Conservation (phyloP, 2,113 vertebrate species). For the Scomber colias region DNA sequence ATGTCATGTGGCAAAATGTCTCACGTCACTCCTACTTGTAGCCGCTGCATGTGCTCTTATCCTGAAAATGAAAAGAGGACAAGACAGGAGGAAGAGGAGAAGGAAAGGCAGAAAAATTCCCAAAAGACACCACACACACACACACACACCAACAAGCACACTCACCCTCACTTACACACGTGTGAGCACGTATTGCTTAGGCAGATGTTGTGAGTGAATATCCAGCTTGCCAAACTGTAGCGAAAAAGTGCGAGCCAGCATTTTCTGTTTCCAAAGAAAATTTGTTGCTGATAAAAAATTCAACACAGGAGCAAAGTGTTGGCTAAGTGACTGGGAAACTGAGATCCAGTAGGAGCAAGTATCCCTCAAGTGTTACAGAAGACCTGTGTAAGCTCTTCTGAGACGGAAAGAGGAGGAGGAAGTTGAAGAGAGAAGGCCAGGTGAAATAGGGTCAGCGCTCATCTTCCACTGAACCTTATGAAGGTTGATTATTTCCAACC, state of each 20-base stretch:
- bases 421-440: conserved; percentile 59
- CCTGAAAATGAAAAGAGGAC: conserved; percentile 26
- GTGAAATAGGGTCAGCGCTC: conserved; percentile 70
- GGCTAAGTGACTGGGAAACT: conserved; percentile 71
- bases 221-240: conserved; percentile 34
- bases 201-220: conserved; percentile 13
- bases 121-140: not conserved
- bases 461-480: conserved; percentile 67
- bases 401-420: conserved; percentile 18
- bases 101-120: not conserved
- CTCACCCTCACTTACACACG: too few relatives aligned
- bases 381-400: conserved; percentile 70
- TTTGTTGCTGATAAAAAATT: conserved; percentile 70
- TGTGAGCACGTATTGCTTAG: not conserved
- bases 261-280: conserved; percentile 64
- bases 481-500: conserved; percentile 68
- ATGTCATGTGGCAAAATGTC: conserved; percentile 21
- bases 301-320: conserved; percentile 67
- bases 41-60: not conserved
- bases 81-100: not conserved
- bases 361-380: conserved; percentile 74
- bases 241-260: conserved; percentile 41
- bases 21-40: conserved; percentile 32
- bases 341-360: conserved; percentile 59
- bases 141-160: not conserved